These are phyloP conservation scores for Nipponia nippon DNA, from an alignment of 2,113 vertebrate species.

Conservation along the genomic window DNA sequence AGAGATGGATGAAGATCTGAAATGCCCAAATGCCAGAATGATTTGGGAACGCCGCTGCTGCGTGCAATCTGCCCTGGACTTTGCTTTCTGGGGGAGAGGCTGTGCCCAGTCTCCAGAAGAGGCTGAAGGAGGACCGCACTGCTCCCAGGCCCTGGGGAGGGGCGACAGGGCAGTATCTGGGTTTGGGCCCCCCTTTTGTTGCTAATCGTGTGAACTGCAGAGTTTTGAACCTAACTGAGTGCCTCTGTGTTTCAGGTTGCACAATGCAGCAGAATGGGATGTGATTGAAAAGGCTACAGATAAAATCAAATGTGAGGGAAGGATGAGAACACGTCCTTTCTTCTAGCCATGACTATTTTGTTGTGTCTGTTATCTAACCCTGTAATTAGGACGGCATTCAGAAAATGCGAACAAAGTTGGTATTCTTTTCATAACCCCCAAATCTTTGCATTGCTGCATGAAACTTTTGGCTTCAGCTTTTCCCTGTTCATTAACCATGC, in stretches of 20 bases:
- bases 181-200: background rate
- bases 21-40: background rate
- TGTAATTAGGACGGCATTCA: conserved; percentile 81
- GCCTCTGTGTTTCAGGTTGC: conserved; percentile 56
- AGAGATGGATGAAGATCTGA: background rate
- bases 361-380: conserved; percentile 79
- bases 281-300: conserved; percentile 68
- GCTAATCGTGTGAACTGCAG: background rate
- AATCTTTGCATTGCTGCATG: conserved; percentile 84
- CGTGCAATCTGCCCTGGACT: background rate
- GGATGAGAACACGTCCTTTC: conserved; percentile 71
- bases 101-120: background rate
- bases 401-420: conserved; percentile 80
- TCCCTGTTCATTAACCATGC: conserved; percentile 89
- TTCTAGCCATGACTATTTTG: conserved; percentile 73
- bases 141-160: background rate
- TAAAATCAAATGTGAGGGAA: conserved; percentile 69
- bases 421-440: conserved; percentile 82
- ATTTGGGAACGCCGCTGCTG: accelerated
- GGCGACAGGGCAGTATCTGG: background rate
- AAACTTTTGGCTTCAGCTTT: conserved; percentile 86
- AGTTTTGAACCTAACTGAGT: conserved; percentile 44
- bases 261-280: conserved; percentile 57
- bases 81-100: background rate
- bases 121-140: background rate